A percentile compares a stretch with the other conserved stretches of the same genome.
Conservation (phyloP, 2,888 invertebrate species). For the Drosophila testacea region DNA sequence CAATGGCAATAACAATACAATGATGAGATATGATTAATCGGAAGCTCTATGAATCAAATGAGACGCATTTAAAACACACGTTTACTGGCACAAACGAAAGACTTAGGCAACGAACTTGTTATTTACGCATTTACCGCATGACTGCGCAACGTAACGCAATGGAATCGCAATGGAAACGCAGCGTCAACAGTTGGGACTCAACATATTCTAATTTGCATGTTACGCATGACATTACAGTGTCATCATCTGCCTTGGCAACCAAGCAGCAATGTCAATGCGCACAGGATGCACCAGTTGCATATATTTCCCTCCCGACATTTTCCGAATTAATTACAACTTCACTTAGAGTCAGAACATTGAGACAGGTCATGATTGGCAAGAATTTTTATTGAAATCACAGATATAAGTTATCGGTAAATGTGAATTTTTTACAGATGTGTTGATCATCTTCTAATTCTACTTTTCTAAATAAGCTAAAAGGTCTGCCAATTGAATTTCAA, state of each 20-base stretch:
- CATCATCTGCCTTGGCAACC: constrained; percentile 42
- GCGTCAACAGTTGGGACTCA: constrained; percentile 16
- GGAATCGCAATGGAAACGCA: constrained; percentile 14
- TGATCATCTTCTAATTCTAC: too few relatives aligned
- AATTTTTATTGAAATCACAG: neutral
- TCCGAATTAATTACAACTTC: constrained; percentile 22
- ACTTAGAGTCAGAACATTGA: neutral
- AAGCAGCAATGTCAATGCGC: constrained; percentile 69
- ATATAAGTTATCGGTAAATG: neutral
- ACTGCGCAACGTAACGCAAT: constrained; percentile 40
- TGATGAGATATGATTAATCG: constrained; percentile 60
- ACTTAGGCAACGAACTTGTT: constrained; percentile 53
- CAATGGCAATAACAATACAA: constrained; percentile 29
- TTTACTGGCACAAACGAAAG: constrained; percentile 42
- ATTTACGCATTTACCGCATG: constrained; percentile 71
- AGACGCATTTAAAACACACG: constrained; percentile 51
- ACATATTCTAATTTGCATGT: constrained; percentile 61
- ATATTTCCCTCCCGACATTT: constrained; percentile 43
- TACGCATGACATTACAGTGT: constrained; percentile 81
- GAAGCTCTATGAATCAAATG: constrained; percentile 51
- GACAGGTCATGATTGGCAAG: neutral
- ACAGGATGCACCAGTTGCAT: constrained; percentile 79
- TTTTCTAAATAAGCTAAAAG: too few relatives aligned
- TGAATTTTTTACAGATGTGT: neutral
- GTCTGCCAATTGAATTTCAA: too few relatives aligned